Evolutionary conservation across 1,140 invertebrate species (phyloP), one percentile per base, ranked within the genome.

Genomic region (Cherax destructor): DNA sequence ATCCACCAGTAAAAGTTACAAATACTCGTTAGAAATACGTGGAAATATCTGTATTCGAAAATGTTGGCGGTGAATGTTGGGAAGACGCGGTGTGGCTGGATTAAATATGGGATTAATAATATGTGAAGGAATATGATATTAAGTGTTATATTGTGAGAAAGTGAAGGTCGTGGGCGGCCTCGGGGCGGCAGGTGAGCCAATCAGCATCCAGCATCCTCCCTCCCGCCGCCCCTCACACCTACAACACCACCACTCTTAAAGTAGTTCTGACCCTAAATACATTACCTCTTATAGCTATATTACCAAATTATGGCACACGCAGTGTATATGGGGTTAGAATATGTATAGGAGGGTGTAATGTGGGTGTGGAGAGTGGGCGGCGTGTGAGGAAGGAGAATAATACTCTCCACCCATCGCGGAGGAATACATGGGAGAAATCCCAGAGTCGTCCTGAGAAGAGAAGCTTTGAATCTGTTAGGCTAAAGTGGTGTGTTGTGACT

Each of bases 351-450:
- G 24, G 21, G 9, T 16, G 24, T 24, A 30, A 6, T 4, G 21
- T 79, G n/a, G 7, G 47, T 5, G 18, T 6, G 21, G 16, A 4
- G 21, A 79, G 77, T 18, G 47, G 47, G 50, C 69, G 50, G 5
- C 21, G 2, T 1, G 10, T 21, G n/a, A n/a, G 11, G 76, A n/a
- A 47, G 18, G 49, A 47, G 52, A 72, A 50, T 65, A 49, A 24
- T 47, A 21, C 16, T 50, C 30, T 65, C 61, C 52, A 90, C 61
- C 83, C 69, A 50, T 50, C 21, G 88, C 88, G 88, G 81, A 91
- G 72, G 88, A 85, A 91, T 91, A 91, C 83, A 61, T 52, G 49
- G 56, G 88, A 79, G 88, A 91, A 91, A 91, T 69, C 85, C 49
- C 81, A 85, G 81, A 85, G 56, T 56, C 69, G 72, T 52, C 30